Evolutionary conservation across 23 tunicate genomes (phyloP).

Genomic region (Ascidia mentula): DNA sequence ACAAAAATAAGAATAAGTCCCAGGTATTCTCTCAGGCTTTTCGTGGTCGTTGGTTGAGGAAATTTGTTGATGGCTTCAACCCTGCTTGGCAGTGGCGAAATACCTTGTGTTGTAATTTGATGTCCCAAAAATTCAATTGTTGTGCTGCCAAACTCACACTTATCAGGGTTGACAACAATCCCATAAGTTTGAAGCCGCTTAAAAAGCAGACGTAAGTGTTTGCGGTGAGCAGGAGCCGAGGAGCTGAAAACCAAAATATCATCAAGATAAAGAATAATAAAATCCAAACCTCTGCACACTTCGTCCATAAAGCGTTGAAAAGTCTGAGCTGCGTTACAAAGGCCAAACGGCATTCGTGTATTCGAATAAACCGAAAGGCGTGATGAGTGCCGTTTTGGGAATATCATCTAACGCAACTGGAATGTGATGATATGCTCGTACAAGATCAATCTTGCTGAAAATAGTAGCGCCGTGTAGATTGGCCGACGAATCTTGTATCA

Average conservation of each 20-base stretch:
- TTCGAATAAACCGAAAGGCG: slow-evolving; percentile 31
- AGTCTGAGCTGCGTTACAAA: slow-evolving; percentile 26
- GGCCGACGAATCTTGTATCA: slow-evolving; percentile 25
- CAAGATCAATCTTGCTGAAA: slow-evolving; percentile 36
- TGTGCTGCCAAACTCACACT: slow-evolving; percentile 22
- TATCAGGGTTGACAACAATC: slow-evolving; percentile 23
- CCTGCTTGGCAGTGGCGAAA: slow-evolving; percentile 18
- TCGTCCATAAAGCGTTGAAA: slow-evolving; percentile 42
- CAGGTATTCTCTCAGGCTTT: slow-evolving; percentile 10
- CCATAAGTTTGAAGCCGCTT: slow-evolving; percentile 8
- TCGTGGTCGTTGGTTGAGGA: slow-evolving; percentile 27
- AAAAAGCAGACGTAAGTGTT: slow-evolving; percentile 10
- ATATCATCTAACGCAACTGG: slow-evolving; percentile 13
- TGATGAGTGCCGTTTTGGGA: slow-evolving; percentile 23
- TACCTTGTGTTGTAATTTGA: slow-evolving; percentile 12
- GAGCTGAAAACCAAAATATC: slow-evolving; percentile 25
- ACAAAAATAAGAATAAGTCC: slow-evolving; percentile 12
- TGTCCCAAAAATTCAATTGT: slow-evolving; percentile 17
- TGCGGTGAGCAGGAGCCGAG: slow-evolving; percentile 8
- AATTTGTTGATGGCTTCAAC: slow-evolving; percentile 26
- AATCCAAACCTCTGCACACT: slow-evolving; percentile 24
- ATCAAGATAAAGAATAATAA: slow-evolving; percentile 26
- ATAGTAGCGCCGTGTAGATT: slow-evolving; percentile 16
- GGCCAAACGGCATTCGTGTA: slow-evolving; percentile 32
- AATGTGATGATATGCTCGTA: slow-evolving; percentile 33